Evolutionary conservation across 2,888 invertebrate species (phyloP), one percentile per base, ranked within the genome.

Genomic region (Agrochola circellaris): DNA sequence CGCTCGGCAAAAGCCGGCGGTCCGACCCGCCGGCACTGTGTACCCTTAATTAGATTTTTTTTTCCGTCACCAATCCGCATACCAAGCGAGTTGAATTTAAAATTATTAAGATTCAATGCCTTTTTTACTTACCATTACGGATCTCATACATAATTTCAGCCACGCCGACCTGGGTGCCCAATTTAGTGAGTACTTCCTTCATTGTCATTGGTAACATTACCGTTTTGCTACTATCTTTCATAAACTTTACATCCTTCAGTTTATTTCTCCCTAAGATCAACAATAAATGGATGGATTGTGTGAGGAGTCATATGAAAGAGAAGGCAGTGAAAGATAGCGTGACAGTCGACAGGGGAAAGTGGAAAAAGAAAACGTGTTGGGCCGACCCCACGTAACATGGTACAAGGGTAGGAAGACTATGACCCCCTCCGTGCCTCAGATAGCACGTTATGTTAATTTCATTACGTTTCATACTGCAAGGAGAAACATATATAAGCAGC

Each of bases 101-200:
- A 20, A 34, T 48, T 20, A n/a, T 20, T 48, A 23, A 34, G 0
- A 34, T n/a, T 20, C 11, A 34, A 66, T 9, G 3, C 8, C 2
- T 34, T 42, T 45, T 45, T n/a, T 48, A 51, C 26, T 66, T 62
- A 86, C 83, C 84, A 45, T 71, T 56, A 58, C 45, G n/a, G 15
- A 86, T 78, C 15, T 68, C 73, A n/a, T 77, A 30, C 26, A 86
- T 20, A 7, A 83, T 73, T 70, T 83, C 83, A 26, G 72, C 65
- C 17, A 73, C 54, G 6, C 83, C 83, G 1, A 34, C 42, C 13
- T 23, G 6, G 7, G 61, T 77, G 5, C 78, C 48, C 62, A 83
- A 23, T 26, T 83, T 86, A 1, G n/a, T 54, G 4, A 73, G 26
- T 61, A 83, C 73, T 77, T 83, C 83, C 6, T 64, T 56, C 65